Evolutionary conservation across 2,113 vertebrate species (phyloP).

Genomic region (Thunnus maccoyii): DNA sequence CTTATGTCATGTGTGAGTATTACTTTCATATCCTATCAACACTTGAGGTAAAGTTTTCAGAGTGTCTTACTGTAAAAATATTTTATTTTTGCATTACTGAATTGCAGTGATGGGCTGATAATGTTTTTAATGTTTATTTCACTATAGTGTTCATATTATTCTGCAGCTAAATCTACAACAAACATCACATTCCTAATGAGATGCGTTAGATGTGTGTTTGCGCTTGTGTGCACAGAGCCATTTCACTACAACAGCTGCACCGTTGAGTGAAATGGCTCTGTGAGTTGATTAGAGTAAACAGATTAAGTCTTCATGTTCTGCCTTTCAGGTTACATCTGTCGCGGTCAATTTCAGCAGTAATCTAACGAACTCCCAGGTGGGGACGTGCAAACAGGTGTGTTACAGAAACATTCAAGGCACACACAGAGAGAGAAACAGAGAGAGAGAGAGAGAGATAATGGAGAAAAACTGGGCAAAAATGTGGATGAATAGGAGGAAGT

Average conservation of each 20-base stretch:
- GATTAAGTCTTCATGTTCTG: constrained; percentile 51
- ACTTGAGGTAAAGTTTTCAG: neutral
- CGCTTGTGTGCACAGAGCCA: neutral
- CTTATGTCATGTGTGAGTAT: neutral
- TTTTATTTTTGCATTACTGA: neutral
- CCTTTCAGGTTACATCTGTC: constrained; percentile 53
- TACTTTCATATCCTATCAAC: neutral
- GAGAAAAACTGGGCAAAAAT: neutral
- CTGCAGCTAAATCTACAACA: neutral
- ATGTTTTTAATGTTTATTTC: constrained; percentile 8
- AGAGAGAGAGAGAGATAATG: neutral
- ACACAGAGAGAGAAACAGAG: too few species aligned
- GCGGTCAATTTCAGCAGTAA: constrained; percentile 17
- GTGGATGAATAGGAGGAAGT: neutral
- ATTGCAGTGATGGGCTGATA: neutral
- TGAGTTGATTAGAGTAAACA: constrained; percentile 48
- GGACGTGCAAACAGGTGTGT: constrained; percentile 44
- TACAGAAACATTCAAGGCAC: neutral
- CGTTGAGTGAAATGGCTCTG: constrained; percentile 16
- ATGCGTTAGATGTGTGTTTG: constrained; percentile 4
- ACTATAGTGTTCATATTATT: neutral
- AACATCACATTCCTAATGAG: neutral
- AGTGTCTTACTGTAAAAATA: neutral
- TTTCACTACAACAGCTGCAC: neutral
- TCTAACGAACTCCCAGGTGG: constrained; percentile 36